These are phyloP conservation scores for Zaprionus gabonicus DNA, from an alignment of 1,140 invertebrate species.

Conservation along the genomic window DNA sequence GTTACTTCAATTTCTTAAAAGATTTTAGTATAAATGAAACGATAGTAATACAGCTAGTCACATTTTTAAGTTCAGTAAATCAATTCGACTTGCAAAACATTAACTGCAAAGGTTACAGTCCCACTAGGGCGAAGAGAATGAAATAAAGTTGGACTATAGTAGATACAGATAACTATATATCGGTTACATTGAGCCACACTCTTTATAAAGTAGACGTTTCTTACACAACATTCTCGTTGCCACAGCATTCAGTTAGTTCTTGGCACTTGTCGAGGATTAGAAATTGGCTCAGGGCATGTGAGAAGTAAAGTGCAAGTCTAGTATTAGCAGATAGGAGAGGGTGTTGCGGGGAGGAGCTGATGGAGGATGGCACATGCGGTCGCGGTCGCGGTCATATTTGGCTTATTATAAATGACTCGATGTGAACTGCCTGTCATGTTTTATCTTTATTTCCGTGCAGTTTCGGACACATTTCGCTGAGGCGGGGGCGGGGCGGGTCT, in stretches of 20 bases:
- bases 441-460: constrained; percentile 81
- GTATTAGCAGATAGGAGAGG: not conserved
- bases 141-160: not conserved
- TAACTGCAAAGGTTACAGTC: not conserved
- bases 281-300: not conserved
- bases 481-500: constrained; percentile 6
- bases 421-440: constrained; percentile 81
- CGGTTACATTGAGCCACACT: too few species aligned
- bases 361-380: constrained; percentile 56
- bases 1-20: not conserved
- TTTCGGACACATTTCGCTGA: constrained; percentile 49
- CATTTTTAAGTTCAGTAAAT: not conserved
- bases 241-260: not conserved
- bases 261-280: not conserved
- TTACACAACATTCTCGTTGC: not conserved
- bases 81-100: not conserved
- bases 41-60: not conserved
- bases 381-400: constrained; percentile 73
- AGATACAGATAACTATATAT: not conserved
- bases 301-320: not conserved
- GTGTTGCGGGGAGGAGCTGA: not conserved
- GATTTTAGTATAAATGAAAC: not conserved
- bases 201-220: too few species aligned
- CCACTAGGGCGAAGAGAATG: not conserved
- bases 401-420: constrained; percentile 78